phyloP scores from a whole-genome alignment of 2,797 vertebrate genomes.

The Cuculus canorus region DNA sequence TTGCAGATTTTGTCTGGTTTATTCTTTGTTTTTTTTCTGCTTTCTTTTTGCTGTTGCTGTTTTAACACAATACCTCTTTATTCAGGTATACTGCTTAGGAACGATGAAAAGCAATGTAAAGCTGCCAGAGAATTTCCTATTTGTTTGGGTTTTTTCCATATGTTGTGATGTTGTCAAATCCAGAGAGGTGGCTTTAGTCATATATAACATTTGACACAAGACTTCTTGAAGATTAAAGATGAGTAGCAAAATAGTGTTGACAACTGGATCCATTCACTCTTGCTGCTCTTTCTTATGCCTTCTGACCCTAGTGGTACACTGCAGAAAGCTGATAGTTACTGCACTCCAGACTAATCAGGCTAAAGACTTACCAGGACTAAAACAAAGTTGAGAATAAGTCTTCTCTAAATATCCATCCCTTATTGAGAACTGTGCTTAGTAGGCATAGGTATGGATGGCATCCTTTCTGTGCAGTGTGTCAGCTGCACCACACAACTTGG shows the following conservation, averaged over 20 bases:
- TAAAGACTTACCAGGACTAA: not conserved
- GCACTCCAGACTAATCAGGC: not conserved
- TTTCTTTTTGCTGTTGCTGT: not conserved
- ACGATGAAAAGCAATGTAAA: not conserved
- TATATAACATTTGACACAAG: not conserved
- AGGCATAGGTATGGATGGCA: no score
- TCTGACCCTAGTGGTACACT: not conserved
- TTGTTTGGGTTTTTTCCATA: not conserved
- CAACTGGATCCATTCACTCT: not conserved
- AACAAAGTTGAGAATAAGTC: not conserved
- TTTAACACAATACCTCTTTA: not conserved
- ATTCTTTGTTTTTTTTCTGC: not conserved
- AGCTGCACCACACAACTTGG: no score
- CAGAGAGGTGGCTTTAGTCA: not conserved
- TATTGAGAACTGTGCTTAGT: rapidly evolving
- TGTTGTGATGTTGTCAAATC: not conserved
- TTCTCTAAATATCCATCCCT: not conserved
- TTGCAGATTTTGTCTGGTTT: not conserved
- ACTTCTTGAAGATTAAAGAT: not conserved
- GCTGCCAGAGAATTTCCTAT: not conserved
- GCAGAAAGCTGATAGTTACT: not conserved
- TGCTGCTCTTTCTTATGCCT: not conserved
- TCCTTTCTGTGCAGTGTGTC: no score
- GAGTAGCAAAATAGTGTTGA: not conserved
- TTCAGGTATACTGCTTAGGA: not conserved